Percentiles rank a stretch among this genome's conserved stretches.
Evolutionary conservation across 2,113 vertebrate species (phyloP).

Genomic region (Sinocyclocheilus grahami): DNA sequence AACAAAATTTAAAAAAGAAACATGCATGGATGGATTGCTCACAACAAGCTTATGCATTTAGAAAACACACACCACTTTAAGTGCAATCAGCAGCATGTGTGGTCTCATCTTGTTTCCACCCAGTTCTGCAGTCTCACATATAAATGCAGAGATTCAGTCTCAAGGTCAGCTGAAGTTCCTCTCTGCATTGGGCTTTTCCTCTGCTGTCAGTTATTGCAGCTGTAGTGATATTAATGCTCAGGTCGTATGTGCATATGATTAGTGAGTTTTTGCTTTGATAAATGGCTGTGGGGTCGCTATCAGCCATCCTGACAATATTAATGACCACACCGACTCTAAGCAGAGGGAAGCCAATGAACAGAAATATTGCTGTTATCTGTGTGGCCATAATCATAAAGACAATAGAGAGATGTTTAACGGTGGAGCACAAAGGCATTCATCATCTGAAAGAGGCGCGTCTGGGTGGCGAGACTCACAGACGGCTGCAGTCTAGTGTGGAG

Average conservation of each 20-base stretch:
- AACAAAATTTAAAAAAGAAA: not conserved
- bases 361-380: slow-evolving; percentile 61
- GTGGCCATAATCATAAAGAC: slow-evolving; percentile 50
- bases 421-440: slow-evolving; percentile 52
- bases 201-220: slow-evolving; percentile 19
- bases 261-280: slow-evolving; percentile 38
- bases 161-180: slow-evolving; percentile 25
- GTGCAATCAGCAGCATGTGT: not conserved
- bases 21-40: not conserved
- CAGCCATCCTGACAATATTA: slow-evolving; percentile 49
- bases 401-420: slow-evolving; percentile 54
- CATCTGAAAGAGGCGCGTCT: slow-evolving; percentile 29
- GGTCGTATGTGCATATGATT: slow-evolving; percentile 44
- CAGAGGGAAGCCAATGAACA: slow-evolving; percentile 46
- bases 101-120: not conserved
- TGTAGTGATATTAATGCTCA: slow-evolving; percentile 45
- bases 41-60: not conserved
- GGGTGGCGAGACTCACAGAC: not conserved
- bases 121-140: not conserved
- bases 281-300: slow-evolving; percentile 38
- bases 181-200: slow-evolving; percentile 20
- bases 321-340: slow-evolving; percentile 41
- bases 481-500: not conserved
- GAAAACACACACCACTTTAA: not conserved
- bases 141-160: not conserved